Base-by-base conservation (phyloP, 2,113 vertebrate genomes). In the Cebus imitator region DNA sequence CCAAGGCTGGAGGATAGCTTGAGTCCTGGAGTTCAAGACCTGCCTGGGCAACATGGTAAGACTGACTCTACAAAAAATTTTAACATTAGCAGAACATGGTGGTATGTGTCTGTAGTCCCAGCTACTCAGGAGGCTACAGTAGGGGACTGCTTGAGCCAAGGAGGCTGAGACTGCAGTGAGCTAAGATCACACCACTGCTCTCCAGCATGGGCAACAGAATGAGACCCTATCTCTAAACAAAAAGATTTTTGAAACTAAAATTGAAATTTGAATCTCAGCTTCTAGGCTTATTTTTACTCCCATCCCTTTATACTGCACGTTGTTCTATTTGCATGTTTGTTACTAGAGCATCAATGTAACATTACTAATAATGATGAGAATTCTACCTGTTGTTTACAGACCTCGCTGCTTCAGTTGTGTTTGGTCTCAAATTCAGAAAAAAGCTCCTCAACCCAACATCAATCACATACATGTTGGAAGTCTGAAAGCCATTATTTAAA, bases 241-340 rank as follows among this genome's bases (percentile, higher is more conserved):
- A 64, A 64, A 30, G 27, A 14, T 64, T 64, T 64, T 64, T 64
- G 61, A 80, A 94, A 91, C 86, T 70, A 83, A 96, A 94, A 96
- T 50, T 81, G 82, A 94, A 82, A 48, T 91, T 40, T 43, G 35
- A 83, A 32, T 75, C 73, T 83, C 0, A 32, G 75, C 73, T 66
- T 52, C 78, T 86, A 4, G 0, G 37, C 25, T 64, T 45, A 10
- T 57, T 18, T 75, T 48, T 81, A 52, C n/a, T 72, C 57, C 21
- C 18, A 48, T 8, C 32, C 58, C 37, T 48, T 48, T 84, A 43
- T 4, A 12, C 1, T 35, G 21, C 32, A 73, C 2, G 0, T 64
- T 55, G 4, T 75, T 58, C 52, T 76, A 20, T 73, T 48, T n/a
- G 17, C 8, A 2, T 50, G 50, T 61, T 58, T 57, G 37, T 89